phyloP scores from a whole-genome alignment of 1,140 invertebrate species.

The Zaprionus lachaisei region DNA sequence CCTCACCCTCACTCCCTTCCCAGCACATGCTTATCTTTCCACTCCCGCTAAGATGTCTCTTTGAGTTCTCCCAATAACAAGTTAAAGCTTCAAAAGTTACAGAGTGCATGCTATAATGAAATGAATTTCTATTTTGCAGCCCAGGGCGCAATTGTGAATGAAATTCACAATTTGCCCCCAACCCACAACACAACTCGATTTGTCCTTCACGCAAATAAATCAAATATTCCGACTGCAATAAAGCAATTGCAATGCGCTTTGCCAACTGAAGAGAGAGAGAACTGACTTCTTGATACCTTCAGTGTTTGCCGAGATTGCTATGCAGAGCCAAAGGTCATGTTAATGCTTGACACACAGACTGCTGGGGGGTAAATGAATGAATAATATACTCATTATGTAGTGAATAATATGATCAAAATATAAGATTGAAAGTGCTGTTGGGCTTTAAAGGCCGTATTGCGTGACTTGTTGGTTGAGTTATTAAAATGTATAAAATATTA shows the following conservation, averaged over 20 bases:
- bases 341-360: neutral
- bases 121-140: neutral
- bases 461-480: neutral
- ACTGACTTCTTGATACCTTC: neutral
- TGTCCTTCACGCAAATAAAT: constrained; percentile 24
- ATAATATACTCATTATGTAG: neutral
- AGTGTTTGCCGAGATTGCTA: neutral
- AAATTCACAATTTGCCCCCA: constrained; percentile 19
- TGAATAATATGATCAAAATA: neutral
- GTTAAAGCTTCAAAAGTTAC: constrained; percentile 10
- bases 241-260: constrained; percentile 18
- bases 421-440: neutral
- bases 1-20: neutral
- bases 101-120: neutral
- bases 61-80: constrained; percentile 3
- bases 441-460: neutral
- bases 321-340: neutral
- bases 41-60: neutral
- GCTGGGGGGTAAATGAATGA: neutral
- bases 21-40: neutral
- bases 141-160: constrained; percentile 11
- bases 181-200: constrained; percentile 18
- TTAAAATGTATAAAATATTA: neutral
- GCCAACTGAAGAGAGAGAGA: neutral
- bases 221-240: constrained; percentile 15